These are phyloP conservation scores for Dendroctonus valens DNA, from an alignment of 1,140 invertebrate species.

Conservation along the genomic window DNA sequence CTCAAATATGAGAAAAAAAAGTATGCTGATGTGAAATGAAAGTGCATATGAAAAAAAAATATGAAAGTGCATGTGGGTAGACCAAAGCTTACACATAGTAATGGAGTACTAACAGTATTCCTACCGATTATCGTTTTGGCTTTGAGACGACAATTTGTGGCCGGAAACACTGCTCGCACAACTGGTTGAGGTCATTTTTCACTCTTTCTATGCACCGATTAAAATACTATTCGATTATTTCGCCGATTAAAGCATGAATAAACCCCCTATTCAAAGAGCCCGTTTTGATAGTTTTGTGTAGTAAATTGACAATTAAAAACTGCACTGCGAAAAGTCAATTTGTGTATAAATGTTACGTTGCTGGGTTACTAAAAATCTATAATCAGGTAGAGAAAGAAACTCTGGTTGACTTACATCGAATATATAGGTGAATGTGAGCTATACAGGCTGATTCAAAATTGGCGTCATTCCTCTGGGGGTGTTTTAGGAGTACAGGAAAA, in stretches of 20 bases:
- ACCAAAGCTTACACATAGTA: too few relatives aligned
- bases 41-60: too few relatives aligned
- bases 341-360: constrained; percentile 13
- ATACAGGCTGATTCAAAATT: too few relatives aligned
- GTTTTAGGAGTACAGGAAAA: too few relatives aligned
- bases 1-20: too few relatives aligned
- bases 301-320: constrained; percentile 26
- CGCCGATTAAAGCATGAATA: constrained; percentile 7
- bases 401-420: too few relatives aligned
- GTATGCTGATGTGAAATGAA: too few relatives aligned
- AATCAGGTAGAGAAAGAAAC: too few relatives aligned
- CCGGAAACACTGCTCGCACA: constrained; percentile 15
- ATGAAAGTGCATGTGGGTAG: too few relatives aligned
- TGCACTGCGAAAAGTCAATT: constrained; percentile 25
- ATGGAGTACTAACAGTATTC: background rate
- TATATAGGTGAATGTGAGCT: too few relatives aligned
- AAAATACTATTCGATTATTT: background rate
- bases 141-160: constrained; percentile 8
- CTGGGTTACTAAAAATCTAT: constrained; percentile 1
- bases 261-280: background rate
- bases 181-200: constrained; percentile 20
- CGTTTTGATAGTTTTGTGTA: background rate
- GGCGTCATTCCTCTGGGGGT: too few relatives aligned
- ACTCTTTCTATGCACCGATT: background rate
- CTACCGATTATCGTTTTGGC: constrained; percentile 15